Percentiles rank a stretch among this genome's conserved stretches.
Evolutionary conservation across 2,888 invertebrate genomes (phyloP).

Genomic region (Carterocephalus palaemon): DNA sequence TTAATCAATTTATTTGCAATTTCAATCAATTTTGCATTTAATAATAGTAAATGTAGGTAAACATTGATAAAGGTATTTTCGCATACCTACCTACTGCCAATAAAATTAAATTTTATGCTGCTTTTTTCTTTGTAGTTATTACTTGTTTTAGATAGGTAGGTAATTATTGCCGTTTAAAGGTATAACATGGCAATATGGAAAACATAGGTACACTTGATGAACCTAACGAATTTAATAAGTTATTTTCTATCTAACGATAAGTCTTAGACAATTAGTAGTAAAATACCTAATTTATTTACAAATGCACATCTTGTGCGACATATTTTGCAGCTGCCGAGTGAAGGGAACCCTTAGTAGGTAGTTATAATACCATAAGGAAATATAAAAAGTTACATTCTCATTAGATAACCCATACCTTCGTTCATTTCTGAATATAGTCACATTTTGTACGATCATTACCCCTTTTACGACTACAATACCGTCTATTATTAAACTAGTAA

Average conservation of each 20-base stretch:
- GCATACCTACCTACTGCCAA: no score
- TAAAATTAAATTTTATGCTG: no score
- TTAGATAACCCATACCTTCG: slow-evolving; percentile 53
- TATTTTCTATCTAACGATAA: slow-evolving; percentile 60
- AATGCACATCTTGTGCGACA: slow-evolving; percentile 57
- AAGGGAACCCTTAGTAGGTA: slow-evolving; percentile 54
- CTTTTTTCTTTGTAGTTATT: no score
- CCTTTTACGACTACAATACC: slow-evolving; percentile 36
- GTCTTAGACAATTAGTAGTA: slow-evolving; percentile 65
- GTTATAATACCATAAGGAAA: slow-evolving; percentile 3
- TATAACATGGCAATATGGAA: no score
- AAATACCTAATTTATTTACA: slow-evolving; percentile 72
- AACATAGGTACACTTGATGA: slow-evolving; percentile 4
- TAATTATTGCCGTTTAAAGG: background rate
- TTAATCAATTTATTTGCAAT: no score
- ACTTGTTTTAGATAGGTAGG: background rate
- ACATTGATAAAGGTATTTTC: no score
- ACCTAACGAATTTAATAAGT: slow-evolving; percentile 38
- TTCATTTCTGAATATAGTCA: slow-evolving; percentile 65
- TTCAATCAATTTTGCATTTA: no score
- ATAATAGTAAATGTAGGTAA: no score
- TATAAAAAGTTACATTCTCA: slow-evolving; percentile 32
- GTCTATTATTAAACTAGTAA: slow-evolving; percentile 38
- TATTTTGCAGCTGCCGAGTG: slow-evolving; percentile 63
- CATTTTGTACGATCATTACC: slow-evolving; percentile 69